Base-by-base conservation (phyloP, 1,140 invertebrate genomes). In the Episyrphus balteatus region DNA sequence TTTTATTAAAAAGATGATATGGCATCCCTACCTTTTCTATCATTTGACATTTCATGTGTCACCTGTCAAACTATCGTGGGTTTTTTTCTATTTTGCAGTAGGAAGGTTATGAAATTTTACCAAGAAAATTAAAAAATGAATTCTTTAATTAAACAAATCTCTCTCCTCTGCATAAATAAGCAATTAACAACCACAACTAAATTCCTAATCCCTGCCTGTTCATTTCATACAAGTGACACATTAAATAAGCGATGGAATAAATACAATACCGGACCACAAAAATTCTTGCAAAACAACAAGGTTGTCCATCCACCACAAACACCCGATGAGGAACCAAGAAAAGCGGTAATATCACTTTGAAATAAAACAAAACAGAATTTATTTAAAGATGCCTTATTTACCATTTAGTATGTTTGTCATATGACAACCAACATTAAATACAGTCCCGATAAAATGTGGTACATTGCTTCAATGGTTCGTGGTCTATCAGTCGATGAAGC, bases 401-500 rank as follows among this genome's bases (percentile, higher is more conserved):
- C 46, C 34, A n/a, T 82, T 47, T 61, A 91, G 89, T 93, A 79
- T 74, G 78, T 94, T 1, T 92, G 86, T 53, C 88, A 94, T 67
- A 73, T 80, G 69, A 82, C 82, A 57, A 68, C 70, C 31, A 86
- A 92, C 59, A 80, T 96, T 41, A 92, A 92, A 71, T 94, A 94
- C 58, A 88, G 85, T 59, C 85, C 83, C 1, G 82, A 87, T 54
- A 95, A 93, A 62, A 81, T 96, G 79, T 94, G 88, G 88, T 96
- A 93, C 56, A 77, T 92, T 32, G 87, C 91, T 3, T 71, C 68
- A 55, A 77, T 94, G 55, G 80, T 96, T 8, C 74, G 92, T 56
- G 94, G 94, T 10, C 86, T 97, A 86, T 75, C 82, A 18, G 80
- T 97, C 1, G 92, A 97, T 71, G 92, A 97, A 73, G 93, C 94